Evolutionary conservation across 2,797 vertebrate species (phyloP).

Genomic region (Salmo trutta): DNA sequence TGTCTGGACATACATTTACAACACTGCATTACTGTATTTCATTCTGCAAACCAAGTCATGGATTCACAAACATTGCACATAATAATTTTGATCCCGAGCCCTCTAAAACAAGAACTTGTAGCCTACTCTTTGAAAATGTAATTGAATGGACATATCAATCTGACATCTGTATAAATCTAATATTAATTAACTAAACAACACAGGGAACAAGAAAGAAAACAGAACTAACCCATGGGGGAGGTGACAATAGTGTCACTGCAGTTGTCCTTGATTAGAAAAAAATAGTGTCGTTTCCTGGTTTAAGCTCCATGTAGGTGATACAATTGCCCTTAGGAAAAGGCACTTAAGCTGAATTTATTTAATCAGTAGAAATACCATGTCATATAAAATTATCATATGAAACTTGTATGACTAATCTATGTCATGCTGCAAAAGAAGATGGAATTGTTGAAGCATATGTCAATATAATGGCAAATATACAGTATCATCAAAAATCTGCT

Average conservation of each 20-base stretch:
- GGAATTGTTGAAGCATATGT: background rate
- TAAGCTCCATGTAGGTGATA: conserved; percentile 8
- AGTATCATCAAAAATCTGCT: background rate
- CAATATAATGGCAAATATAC: background rate
- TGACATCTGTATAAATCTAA: conserved; percentile 3
- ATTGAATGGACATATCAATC: background rate
- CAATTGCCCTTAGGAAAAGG: conserved; percentile 15
- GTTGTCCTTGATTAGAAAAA: background rate
- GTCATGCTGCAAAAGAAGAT: background rate
- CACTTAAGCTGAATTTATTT: conserved; percentile 14
- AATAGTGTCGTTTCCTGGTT: conserved; percentile 5
- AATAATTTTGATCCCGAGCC: background rate
- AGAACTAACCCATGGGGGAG: background rate
- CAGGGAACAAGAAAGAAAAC: background rate
- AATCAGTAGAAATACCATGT: conserved; percentile 16
- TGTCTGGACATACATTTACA: background rate
- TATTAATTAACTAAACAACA: background rate
- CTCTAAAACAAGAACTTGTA: background rate
- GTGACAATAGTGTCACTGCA: background rate
- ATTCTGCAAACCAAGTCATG: background rate
- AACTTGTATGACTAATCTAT: conserved; percentile 7
- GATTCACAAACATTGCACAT: background rate
- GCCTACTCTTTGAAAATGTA: too few relatives aligned
- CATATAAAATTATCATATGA: conserved; percentile 19
- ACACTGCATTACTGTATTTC: background rate